Base-by-base conservation (phyloP, 2,113 vertebrate genomes). In the Anarrhichthys ocellatus region DNA sequence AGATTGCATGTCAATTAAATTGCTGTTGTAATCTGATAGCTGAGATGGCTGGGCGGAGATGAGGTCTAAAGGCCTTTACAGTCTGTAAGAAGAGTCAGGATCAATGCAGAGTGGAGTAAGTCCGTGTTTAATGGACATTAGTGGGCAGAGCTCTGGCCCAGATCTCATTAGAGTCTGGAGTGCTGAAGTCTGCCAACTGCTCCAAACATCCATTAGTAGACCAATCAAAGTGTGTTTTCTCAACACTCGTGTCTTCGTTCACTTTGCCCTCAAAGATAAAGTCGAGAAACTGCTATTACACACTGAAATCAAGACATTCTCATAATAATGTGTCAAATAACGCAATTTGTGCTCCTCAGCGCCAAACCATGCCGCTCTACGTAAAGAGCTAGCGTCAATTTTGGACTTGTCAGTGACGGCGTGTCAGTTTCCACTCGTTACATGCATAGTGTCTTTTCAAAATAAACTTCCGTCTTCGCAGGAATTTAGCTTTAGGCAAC, bases 91-190 rank as follows among this genome's bases (percentile, higher is more conserved):
- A 63, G 88, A 93, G 79, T 78, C 59, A 32, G 66, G 87, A 92
- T 94, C 91, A 61, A 92, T 93, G 83, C 50, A 42, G 66, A 81
- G 83, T 77, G 84, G 82, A 91, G 68, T 76, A 71, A 64, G 72
- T 87, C 82, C 58, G 66, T 80, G 67, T 86, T 54, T 91, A 92
- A 92, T 92, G 88, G 90, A 80, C 89, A 82, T 89, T 77, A 88
- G 87, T 65, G 83, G 82, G 82, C 78, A 80, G 70, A 79, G 63
- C 71, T 71, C 48, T 83, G 84, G 82, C 80, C 86, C 82, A 84
- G 78, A 81, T 89, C 87, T 74, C 73, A 75, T 86, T 80, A 87
- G 65, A 67, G 66, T 46, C 76, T 54, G 62, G 44, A 88, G 79
- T 66, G 84, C 63, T 84, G 62, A 87, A 84, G 76, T 62, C 67